Evolutionary conservation across 2,888 invertebrate genomes (phyloP).

Genomic region (Holacanthella duospinosa): DNA sequence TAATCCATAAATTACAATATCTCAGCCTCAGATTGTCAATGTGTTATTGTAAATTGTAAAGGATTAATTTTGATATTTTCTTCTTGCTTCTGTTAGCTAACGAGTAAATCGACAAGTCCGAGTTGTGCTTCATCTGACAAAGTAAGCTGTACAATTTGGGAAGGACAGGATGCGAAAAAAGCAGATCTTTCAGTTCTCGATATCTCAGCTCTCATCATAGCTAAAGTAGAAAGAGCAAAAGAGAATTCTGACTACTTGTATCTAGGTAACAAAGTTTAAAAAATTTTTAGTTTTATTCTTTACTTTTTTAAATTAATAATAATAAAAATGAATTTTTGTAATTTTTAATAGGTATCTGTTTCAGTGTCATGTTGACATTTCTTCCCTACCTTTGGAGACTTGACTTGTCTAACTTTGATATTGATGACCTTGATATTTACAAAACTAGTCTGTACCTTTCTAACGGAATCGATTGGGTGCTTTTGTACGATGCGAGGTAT

Average conservation of each 20-base stretch:
- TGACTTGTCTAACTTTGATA: constrained; percentile 22
- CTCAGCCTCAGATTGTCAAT: too few species aligned
- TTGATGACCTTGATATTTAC: constrained; percentile 30
- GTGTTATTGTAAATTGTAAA: background rate
- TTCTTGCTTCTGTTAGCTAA: constrained; percentile 47
- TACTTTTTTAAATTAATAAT: background rate
- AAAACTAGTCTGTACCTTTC: constrained; percentile 24
- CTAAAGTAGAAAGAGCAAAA: constrained; percentile 71
- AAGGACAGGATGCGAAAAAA: constrained; percentile 76
- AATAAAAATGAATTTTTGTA: background rate
- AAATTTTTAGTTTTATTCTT: background rate
- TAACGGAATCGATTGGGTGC: constrained; percentile 24
- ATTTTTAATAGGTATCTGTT: constrained; percentile 43
- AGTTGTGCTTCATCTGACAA: constrained; percentile 59
- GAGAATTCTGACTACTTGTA: constrained; percentile 70
- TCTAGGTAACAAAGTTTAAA: constrained; percentile 46
- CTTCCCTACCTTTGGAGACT: constrained; percentile 52
- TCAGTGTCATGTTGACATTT: constrained; percentile 52
- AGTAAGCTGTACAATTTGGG: constrained; percentile 96
- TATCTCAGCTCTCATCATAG: constrained; percentile 87
- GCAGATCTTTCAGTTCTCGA: constrained; percentile 87
- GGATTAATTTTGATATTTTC: constrained; percentile 9
- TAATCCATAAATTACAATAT: background rate
- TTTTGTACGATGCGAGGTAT: constrained; percentile 30
- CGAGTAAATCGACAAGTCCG: constrained; percentile 63